Base-by-base conservation (phyloP, 1,140 invertebrate species). In the Tetranychus cinnabarinus region DNA sequence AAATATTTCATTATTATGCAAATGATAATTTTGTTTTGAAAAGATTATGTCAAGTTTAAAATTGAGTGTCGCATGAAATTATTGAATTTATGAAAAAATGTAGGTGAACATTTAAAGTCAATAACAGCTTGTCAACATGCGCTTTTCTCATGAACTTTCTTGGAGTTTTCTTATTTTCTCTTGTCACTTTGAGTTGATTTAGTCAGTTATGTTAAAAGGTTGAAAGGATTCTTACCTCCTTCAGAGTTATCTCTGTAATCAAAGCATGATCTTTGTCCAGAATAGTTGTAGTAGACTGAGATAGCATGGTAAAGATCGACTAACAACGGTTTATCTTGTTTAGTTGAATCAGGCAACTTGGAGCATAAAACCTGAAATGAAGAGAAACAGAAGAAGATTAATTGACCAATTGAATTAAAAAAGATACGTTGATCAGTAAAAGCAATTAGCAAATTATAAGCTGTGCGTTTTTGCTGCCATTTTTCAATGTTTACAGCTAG, bases 231-330 rank as follows among this genome's bases (percentile, higher is more conserved):
- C 33, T 55, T 31, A 37, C 58, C 55, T 56, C 12, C 34, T 39
- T 35, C 63, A 58, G 56, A 60, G 34, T 61, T 71, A 13, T 70
- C 54, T n/a, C 66, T 73, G 42, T 78, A 74, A 66, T 81, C 70
- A 8, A 86, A 72, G 68, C 86, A 89, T 64, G 77, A 77, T 1
- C 70, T 71, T 60, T 74, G 74, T 37, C 83, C 82, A 0, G 87
- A 86, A 69, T 82, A 87, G 71, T 93, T 93, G 23, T 82, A 82
- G 68, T 82, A 92, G 39, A 88, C 72, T 61, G 78, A 79, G 12
- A 88, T 62, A 0, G 82, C 82, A 66, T 80, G 77, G 50, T 80
- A 79, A 57, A 93, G 72, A 36, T 76, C 76, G 65, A 63, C 66
- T 12, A 86, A 64, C 2, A 86, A 67, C 0, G 72, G 64, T 67